Percentiles rank a stretch among this genome's conserved stretches.
phyloP scores from a whole-genome alignment of 2,888 invertebrate genomes.

The Pristionchus mayeri region DNA sequence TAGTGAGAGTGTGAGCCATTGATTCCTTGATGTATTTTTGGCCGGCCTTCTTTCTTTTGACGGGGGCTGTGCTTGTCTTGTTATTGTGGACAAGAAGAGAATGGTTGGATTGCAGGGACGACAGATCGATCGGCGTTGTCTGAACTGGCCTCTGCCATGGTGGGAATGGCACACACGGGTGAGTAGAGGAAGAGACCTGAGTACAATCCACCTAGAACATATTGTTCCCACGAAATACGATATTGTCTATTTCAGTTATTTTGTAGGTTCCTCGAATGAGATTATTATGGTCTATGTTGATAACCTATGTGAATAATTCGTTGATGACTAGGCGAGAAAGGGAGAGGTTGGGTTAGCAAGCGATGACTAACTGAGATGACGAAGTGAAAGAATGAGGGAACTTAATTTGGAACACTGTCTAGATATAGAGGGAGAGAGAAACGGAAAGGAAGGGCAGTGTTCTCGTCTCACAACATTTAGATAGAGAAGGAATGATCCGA shows the following conservation, averaged over 20 bases:
- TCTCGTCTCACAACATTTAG: not conserved
- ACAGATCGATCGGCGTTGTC: constrained; percentile 8
- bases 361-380: not conserved
- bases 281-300: no score
- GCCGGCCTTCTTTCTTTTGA: no score
- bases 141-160: constrained; percentile 46
- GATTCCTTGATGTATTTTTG: not conserved
- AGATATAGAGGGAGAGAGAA: not conserved
- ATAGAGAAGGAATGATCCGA: not conserved
- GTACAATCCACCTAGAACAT: no score
- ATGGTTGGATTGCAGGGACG: not conserved
- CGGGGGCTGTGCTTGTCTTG: not conserved
- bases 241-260: no score
- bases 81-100: not conserved
- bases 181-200: not conserved
- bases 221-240: no score
- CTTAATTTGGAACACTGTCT: not conserved
- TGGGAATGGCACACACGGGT: constrained; percentile 50
- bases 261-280: no score
- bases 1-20: not conserved
- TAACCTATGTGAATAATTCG: no score
- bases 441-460: not conserved
- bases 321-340: not conserved
- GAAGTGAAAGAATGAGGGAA: not conserved
- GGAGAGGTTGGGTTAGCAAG: not conserved